Evolutionary conservation across 2,888 invertebrate genomes (phyloP), one percentile per base, ranked within the genome.

Genomic region (Xestia xanthographa): DNA sequence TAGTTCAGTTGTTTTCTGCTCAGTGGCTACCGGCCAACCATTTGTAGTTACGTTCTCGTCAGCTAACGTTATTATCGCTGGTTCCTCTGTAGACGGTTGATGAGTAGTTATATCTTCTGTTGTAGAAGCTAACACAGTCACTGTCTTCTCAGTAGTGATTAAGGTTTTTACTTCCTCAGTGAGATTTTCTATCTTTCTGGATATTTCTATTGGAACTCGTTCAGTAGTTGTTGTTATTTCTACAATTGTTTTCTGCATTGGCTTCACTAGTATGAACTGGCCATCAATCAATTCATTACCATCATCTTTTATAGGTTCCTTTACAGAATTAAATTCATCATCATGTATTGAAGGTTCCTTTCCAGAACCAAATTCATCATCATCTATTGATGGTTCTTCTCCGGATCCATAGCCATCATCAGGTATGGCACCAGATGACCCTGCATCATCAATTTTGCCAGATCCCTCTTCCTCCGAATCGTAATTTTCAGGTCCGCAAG

Each of bases 381-480:
- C 20, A 20, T 29, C 17, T 43, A 22, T 43, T 17, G 9, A 3
- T 14, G 22, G 3, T 43, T 50, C n/a, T 17, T 58, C 58, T 29
- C 58, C 29, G 0, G 58, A 58, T 8, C 29, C 58, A 58, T 29
- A 58, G 0, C 9, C 43, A 43, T 29, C 48, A 26, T 45, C 34
- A 20, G 34, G 8, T n/a, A 48, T 9, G 3, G 58, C 12, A 43
- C n/a, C 60, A 29, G 29, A 58, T 48, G 43, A 5, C 6, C 45
- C 66, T 2, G 34, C 66, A 53, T 66, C n/a, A 43, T 66, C 41
- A 48, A 63, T 63, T 26, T 77, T 65, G 29, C 17, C 65, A 17
- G 77, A 77, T 43, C 8, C 29, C 1, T 77, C 73, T 29, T 78
- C 74, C 14, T 80, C 34, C 22, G 58, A 75, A 75, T 66, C 60